Evolutionary conservation across 2,888 invertebrate genomes (phyloP), one percentile per base, ranked within the genome.

Genomic region (Orgyia antiqua): DNA sequence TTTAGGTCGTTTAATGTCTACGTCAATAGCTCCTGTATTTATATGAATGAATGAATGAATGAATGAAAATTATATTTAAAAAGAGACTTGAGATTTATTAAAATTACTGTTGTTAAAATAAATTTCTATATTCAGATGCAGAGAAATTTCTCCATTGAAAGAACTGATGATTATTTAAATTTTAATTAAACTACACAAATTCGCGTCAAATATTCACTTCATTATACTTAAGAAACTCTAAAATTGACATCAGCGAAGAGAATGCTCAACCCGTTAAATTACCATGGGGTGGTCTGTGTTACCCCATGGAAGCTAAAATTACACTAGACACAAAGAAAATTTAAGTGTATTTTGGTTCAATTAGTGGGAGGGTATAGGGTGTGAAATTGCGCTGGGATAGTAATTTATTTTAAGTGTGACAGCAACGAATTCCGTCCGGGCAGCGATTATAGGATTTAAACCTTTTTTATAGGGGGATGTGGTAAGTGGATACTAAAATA

Each of bases 331-430:
- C 78, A 77, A 79, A 79, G 79, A 78, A 76, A 79, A 76, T 78
- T 73, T 75, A 71, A 77, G 74, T 74, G 75, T 77, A 78, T 79
- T 79, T 78, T 73, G 74, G 79, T 73, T 63, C 76, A 78, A 79
- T 79, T 79, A 78, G 72, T 69, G 66, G 65, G 64, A 50, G 52
- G 60, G 64, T 51, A 58, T 63, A 61, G 77, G 79, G 78, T 77
- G 77, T 73, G 69, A 77, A 76, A 79, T 78, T 74, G 69, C 68
- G 68, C 67, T 56, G 66, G 72, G 64, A 65, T 58, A 58, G 69
- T 72, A 68, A 78, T 77, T 77, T 78, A 74, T 76, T 77, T 75
- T 68, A 69, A 76, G 65, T 73, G 78, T 72, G 68, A 72, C 70
- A 72, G 57, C 44, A 46, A 59, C 60, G 55, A 59, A 63, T 61